These are phyloP conservation scores for Agapetus fuscipes DNA, from an alignment of 2,888 invertebrate species.

Conservation along the genomic window DNA sequence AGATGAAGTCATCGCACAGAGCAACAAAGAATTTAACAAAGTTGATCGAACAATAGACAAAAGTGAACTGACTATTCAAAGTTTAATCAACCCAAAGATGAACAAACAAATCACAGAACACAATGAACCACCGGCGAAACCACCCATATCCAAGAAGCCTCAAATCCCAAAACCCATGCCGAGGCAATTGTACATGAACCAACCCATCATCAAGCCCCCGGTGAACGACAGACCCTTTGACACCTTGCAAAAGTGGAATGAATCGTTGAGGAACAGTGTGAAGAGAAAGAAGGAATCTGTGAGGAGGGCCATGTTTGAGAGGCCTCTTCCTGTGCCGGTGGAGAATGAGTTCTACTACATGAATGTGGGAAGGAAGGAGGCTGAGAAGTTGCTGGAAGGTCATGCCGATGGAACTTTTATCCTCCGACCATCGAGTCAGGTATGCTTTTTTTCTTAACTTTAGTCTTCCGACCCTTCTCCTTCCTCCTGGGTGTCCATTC, in stretches of 20 bases:
- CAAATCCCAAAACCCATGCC: neutral
- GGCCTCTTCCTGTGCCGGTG: slow-evolving; percentile 43
- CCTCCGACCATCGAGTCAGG: slow-evolving; percentile 46
- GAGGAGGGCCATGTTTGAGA: slow-evolving; percentile 34
- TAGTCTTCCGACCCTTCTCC: too few species aligned
- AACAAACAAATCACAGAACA: neutral
- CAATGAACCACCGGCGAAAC: too few species aligned
- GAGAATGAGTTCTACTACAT: slow-evolving; percentile 49
- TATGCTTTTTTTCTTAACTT: slow-evolving; percentile 19
- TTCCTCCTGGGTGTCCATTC: too few species aligned
- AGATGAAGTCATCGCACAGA: too few species aligned
- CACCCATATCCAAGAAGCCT: slow-evolving; percentile 7
- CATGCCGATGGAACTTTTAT: slow-evolving; percentile 52
- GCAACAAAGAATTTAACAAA: too few species aligned
- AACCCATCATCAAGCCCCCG: neutral
- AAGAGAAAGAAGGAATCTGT: slow-evolving; percentile 11
- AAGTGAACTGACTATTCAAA: too few species aligned
- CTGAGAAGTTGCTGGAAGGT: slow-evolving; percentile 42
- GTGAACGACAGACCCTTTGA: slow-evolving; percentile 23
- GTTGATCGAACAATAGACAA: too few species aligned
- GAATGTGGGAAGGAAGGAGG: slow-evolving; percentile 42
- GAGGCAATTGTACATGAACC: neutral
- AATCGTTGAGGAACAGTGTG: slow-evolving; percentile 20
- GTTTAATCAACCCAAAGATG: too few species aligned
- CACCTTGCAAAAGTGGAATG: slow-evolving; percentile 26